These are phyloP conservation scores for Tadarida brasiliensis DNA, from an alignment of 2,797 vertebrate species.

Conservation along the genomic window DNA sequence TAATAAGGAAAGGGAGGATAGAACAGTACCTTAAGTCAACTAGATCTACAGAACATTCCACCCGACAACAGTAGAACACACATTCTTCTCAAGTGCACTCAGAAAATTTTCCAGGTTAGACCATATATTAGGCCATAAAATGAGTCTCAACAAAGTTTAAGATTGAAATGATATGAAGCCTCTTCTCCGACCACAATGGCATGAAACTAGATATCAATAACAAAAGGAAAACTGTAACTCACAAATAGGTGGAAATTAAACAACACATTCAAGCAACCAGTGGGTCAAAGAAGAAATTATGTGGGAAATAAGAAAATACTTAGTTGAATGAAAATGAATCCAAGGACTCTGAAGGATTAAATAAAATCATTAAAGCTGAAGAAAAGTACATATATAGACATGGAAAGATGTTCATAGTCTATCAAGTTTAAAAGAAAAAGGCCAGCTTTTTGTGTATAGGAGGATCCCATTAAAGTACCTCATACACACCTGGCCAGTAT, in stretches of 20 bases:
- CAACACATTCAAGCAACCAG: constrained; percentile 11
- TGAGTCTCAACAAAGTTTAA: neutral
- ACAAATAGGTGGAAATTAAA: constrained; percentile 24
- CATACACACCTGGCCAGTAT: no score
- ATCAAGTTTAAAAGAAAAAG: constrained; percentile 21
- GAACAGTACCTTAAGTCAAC: neutral
- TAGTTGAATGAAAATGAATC: constrained; percentile 16
- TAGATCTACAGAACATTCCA: neutral
- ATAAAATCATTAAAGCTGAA: neutral
- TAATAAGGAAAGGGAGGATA: neutral
- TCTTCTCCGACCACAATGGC: neutral
- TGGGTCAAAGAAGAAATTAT: constrained; percentile 6
- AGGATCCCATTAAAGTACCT: neutral
- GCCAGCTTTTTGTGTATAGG: neutral
- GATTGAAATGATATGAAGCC: neutral
- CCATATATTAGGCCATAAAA: neutral
- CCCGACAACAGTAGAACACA: neutral
- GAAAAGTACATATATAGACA: neutral
- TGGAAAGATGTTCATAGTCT: constrained; percentile 13
- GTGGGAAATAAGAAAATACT: constrained; percentile 17
- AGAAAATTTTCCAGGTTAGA: neutral
- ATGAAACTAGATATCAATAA: constrained; percentile 50
- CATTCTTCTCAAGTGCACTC: neutral
- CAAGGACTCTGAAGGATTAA: constrained; percentile 3
- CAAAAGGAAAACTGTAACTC: constrained; percentile 19